Evolutionary conservation across 2,113 vertebrate species (phyloP), one percentile per base, ranked within the genome.

Genomic region (Aegithalos caudatus): DNA sequence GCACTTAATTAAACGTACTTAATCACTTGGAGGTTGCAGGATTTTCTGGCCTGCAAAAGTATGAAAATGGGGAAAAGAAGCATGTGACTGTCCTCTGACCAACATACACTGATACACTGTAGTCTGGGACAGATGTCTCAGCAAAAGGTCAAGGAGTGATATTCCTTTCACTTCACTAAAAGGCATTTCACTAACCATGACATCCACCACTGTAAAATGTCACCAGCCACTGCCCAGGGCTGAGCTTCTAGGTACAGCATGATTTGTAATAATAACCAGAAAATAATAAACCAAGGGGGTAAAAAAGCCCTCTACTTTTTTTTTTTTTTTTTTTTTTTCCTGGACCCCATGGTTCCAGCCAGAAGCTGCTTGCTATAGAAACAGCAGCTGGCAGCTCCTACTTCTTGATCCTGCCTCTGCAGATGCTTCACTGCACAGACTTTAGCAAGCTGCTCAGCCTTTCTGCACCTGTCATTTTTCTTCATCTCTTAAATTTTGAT

Each of bases 161-260:
- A 95, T 35, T 94, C 65, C 50, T 95, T 92, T 94, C 72, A 86
- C 85, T 94, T 91, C 71, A 58, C 57, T 60, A 57, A 90, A 60
- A 90, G 56, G 31, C 71, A 29, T 69, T 86, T 91, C 3, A 11
- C 48, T 81, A 44, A 79, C 44, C 7, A 2, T 35, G 60, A 79
- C 56, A 76, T 62, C 67, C 53, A 42, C n/a, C 53, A 22, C 65
- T 44, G 54, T 50, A 80, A 83, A 96, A 94, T 77, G 81, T 62
- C 86, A 96, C 61, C 40, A 67, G 61, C 28, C 72, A 48, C 0
- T 1, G 45, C 40, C 64, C 22, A 35, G 40, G 57, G 45, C 17
- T 74, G n/a, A 4, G 4, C 37, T 73, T n/a, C 65, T 16, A 51
- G 38, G 31, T 20, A 50, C 37, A 51, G 28, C 6, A 2, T 0